These are phyloP conservation scores for Xiphophorus maculatus DNA, from an alignment of 2,113 vertebrate species.

Conservation along the genomic window DNA sequence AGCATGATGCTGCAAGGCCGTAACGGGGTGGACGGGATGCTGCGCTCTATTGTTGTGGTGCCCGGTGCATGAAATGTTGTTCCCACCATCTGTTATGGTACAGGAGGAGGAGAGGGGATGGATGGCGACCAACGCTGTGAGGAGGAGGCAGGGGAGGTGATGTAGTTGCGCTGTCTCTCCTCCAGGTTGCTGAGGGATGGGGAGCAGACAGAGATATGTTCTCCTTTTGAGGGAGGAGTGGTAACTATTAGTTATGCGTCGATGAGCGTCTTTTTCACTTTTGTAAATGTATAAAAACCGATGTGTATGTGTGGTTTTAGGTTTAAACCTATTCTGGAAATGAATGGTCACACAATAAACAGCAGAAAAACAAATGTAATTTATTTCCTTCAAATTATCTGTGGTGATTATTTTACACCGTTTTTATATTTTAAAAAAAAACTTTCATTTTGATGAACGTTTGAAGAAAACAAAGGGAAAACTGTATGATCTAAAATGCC, in stretches of 20 bases:
- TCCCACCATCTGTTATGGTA: conserved; percentile 81
- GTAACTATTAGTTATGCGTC: conserved; percentile 48
- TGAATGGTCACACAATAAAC: not conserved
- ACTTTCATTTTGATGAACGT: too few relatives aligned
- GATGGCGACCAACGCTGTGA: conserved; percentile 72
- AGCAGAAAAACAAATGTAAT: not conserved
- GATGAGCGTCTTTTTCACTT: conserved; percentile 18
- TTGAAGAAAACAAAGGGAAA: too few relatives aligned
- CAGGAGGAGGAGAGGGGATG: conserved; percentile 69
- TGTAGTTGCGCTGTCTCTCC: conserved; percentile 74
- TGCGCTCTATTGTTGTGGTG: conserved; percentile 70
- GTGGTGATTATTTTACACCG: not conserved
- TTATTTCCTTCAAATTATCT: not conserved
- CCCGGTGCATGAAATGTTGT: conserved; percentile 72
- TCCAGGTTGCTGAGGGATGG: conserved; percentile 64
- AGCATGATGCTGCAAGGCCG: conserved; percentile 68
- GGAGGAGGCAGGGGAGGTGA: conserved; percentile 64
- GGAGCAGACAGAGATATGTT: conserved; percentile 37
- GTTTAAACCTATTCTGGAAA: not conserved
- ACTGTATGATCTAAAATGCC: not conserved
- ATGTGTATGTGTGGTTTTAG: not conserved
- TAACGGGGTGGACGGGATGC: conserved; percentile 54
- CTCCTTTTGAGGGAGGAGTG: conserved; percentile 31
- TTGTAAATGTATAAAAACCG: not conserved
- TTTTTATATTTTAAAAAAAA: not conserved